A percentile compares a stretch with the other conserved stretches of the same genome.
Evolutionary conservation across 2,113 vertebrate genomes (phyloP).

Genomic region (Cephalophus harveyi): DNA sequence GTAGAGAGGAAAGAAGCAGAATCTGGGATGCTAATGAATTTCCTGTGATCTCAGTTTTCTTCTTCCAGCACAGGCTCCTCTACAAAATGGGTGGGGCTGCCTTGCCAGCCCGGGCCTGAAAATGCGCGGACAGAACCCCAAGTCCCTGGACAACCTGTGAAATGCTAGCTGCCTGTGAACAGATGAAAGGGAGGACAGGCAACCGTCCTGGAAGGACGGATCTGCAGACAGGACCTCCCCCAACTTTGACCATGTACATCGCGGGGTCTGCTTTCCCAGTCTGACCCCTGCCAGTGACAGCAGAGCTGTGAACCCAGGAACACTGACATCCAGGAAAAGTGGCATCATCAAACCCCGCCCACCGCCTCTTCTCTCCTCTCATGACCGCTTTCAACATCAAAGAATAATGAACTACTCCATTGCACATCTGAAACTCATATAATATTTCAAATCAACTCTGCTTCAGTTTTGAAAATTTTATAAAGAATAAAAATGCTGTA

Average conservation of each 20-base stretch:
- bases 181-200: neutral
- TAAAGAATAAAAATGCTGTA: neutral
- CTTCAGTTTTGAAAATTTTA: neutral
- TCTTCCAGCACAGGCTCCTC: neutral
- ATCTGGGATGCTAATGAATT: neutral
- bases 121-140: neutral
- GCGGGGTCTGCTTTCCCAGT: neutral
- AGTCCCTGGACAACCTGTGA: neutral
- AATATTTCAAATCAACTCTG: neutral
- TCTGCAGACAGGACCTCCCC: neutral
- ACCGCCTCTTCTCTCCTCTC: neutral
- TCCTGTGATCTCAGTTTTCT: neutral
- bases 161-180: neutral
- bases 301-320: neutral
- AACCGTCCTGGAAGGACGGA: neutral
- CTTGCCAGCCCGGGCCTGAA: conserved; percentile 4
- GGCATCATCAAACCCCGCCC: neutral
- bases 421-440: neutral
- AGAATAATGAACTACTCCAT: neutral
- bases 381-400: neutral
- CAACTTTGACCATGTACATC: neutral
- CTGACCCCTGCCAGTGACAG: neutral
- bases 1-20: neutral
- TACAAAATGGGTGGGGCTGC: neutral
- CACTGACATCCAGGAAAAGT: neutral